Conservation (phyloP, 2,797 vertebrate genomes). For the Zenarchopterus dispar region DNA sequence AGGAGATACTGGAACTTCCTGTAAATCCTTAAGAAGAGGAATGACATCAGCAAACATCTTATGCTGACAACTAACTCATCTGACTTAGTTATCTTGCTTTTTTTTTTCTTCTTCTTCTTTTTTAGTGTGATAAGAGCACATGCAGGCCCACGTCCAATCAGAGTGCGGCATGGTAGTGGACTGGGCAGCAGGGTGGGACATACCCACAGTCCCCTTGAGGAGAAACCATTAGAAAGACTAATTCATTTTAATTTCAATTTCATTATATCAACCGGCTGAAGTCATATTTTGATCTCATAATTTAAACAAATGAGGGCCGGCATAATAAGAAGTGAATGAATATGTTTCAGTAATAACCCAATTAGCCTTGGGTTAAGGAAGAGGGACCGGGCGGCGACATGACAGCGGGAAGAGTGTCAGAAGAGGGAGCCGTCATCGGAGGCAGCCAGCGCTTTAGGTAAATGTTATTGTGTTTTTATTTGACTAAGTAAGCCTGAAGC, state of each 20-base stretch:
- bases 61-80: background rate
- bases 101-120: background rate
- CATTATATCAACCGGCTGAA: constrained; percentile 85
- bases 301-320: constrained; percentile 80
- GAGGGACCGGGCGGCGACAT: constrained; percentile 46
- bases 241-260: constrained; percentile 86
- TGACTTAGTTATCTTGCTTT: background rate
- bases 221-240: constrained; percentile 85
- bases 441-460: constrained; percentile 33
- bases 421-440: constrained; percentile 10
- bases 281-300: constrained; percentile 86
- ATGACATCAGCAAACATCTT: background rate
- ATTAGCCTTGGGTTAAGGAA: constrained; percentile 79
- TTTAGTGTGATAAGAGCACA: constrained; percentile 6
- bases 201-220: constrained; percentile 68
- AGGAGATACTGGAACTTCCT: constrained; percentile 95
- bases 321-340: constrained; percentile 81
- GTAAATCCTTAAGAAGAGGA: constrained; percentile 84
- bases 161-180: constrained; percentile 34
- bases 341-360: constrained; percentile 86
- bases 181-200: constrained; percentile 62
- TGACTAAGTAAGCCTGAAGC: constrained; percentile 49
- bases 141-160: constrained; percentile 27
- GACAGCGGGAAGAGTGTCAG: constrained; percentile 53
- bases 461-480: constrained; percentile 62